Percentiles rank a stretch among this genome's conserved stretches.
Evolutionary conservation across 2,797 vertebrate species (phyloP).

Genomic region (Phalanger gymnotis): DNA sequence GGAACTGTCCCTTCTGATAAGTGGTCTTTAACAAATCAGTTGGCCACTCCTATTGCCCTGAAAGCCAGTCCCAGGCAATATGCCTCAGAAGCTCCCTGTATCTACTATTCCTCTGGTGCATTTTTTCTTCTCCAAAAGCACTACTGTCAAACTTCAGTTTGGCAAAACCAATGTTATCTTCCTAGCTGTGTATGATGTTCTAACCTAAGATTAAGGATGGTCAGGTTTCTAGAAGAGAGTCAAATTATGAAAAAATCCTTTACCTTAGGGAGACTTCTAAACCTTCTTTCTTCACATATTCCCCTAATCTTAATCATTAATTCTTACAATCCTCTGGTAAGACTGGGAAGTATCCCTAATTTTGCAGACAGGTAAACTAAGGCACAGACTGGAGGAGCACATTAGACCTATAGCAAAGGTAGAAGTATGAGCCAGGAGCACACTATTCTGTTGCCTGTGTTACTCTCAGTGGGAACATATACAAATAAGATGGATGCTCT

Average conservation of each 20-base stretch:
- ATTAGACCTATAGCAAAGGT: slow-evolving; percentile 47
- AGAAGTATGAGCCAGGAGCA: slow-evolving; percentile 25
- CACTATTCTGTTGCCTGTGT: background rate
- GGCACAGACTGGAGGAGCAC: slow-evolving; percentile 60
- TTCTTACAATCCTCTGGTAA: background rate
- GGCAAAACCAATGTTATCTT: background rate
- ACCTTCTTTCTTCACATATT: background rate
- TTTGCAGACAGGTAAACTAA: slow-evolving; percentile 67
- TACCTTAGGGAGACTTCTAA: background rate
- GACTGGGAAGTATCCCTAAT: slow-evolving; percentile 14
- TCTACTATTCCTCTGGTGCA: background rate
- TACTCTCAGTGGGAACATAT: background rate
- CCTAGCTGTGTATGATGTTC: background rate
- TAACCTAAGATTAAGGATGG: background rate
- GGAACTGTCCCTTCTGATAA: background rate
- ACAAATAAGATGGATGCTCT: background rate
- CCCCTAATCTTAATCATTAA: background rate
- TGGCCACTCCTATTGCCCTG: background rate
- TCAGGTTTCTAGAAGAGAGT: background rate
- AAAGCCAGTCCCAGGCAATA: background rate
- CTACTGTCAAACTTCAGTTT: background rate
- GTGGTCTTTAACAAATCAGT: background rate
- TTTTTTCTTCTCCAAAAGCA: background rate
- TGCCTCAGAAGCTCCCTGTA: background rate
- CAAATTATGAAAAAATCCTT: background rate